Evolutionary conservation across 2,888 invertebrate genomes (phyloP).

Genomic region (Conomelus anceps): DNA sequence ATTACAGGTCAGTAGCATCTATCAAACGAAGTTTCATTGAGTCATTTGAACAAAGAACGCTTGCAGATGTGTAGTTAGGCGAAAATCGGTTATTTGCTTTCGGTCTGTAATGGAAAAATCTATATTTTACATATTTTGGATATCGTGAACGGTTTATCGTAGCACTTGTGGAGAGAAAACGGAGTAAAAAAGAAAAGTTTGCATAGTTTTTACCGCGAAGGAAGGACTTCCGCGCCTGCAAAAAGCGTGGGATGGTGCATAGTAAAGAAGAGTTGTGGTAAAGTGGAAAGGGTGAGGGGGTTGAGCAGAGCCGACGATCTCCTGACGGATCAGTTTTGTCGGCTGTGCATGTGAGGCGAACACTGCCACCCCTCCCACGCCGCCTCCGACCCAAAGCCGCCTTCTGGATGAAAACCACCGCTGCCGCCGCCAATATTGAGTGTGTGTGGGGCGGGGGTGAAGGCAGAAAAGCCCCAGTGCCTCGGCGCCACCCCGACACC

Average conservation of each 20-base stretch:
- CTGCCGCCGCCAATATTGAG: too few species aligned
- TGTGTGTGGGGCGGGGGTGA: neutral
- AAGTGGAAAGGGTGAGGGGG: neutral
- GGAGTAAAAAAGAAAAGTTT: neutral
- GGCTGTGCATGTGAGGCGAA: constrained; percentile 1
- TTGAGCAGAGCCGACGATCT: neutral
- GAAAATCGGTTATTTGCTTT: too few species aligned
- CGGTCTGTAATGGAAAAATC: too few species aligned
- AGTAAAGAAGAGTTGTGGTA: neutral
- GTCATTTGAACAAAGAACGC: too few species aligned
- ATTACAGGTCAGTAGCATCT: too few species aligned
- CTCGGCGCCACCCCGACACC: neutral
- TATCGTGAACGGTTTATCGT: neutral
- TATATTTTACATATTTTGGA: neutral
- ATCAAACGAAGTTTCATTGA: too few species aligned
- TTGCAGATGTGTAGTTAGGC: too few species aligned
- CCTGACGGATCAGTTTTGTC: neutral
- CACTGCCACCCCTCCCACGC: neutral
- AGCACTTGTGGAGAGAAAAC: neutral
- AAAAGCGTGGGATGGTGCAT: neutral
- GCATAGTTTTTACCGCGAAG: neutral
- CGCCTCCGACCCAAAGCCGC: neutral
- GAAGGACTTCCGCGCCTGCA: neutral
- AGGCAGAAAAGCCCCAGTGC: neutral
- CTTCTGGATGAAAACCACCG: neutral